phyloP scores from a whole-genome alignment of 2,888 invertebrate species.

The Eurytoma californica region DNA sequence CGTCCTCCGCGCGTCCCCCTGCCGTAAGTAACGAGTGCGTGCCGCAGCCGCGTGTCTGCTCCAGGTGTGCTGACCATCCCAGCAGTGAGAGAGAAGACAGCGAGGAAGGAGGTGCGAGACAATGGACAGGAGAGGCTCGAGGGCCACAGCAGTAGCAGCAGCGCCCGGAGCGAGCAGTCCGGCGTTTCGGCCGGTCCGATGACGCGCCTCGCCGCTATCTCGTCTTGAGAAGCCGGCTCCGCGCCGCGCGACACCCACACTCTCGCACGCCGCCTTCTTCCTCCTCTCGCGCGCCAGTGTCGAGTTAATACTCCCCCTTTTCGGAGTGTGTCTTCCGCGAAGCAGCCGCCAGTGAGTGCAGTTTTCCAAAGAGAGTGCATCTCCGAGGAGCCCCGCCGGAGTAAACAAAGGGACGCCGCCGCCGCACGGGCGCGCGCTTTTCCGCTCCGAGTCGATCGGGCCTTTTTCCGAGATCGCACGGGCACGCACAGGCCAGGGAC shows the following conservation, averaged over 20 bases:
- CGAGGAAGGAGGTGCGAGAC: constrained; percentile 10
- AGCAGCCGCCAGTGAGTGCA: constrained; percentile 2
- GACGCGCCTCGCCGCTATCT: constrained; percentile 34
- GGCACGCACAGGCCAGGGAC: background rate
- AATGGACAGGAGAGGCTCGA: constrained; percentile 42
- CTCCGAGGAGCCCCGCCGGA: background rate
- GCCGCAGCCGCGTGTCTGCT: background rate
- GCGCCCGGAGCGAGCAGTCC: constrained; percentile 31
- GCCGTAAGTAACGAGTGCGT: background rate
- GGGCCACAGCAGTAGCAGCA: constrained; percentile 6
- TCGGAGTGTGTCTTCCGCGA: background rate
- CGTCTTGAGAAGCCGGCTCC: too few relatives aligned
- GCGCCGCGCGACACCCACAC: too few relatives aligned
- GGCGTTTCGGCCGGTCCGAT: constrained; percentile 52
- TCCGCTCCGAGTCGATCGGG: background rate
- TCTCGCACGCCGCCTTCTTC: constrained; percentile 17
- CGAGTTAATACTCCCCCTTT: background rate
- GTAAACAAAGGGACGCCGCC: constrained; percentile 5
- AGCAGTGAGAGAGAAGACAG: background rate
- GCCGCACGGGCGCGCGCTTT: background rate
- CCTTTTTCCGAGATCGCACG: too few relatives aligned
- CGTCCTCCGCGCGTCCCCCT: background rate
- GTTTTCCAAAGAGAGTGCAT: background rate
- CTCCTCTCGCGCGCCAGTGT: background rate
- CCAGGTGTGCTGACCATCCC: background rate